Percentiles rank a stretch among this genome's conserved stretches.
Evolutionary conservation across 2,113 vertebrate species (phyloP).

Genomic region (Esox niger): DNA sequence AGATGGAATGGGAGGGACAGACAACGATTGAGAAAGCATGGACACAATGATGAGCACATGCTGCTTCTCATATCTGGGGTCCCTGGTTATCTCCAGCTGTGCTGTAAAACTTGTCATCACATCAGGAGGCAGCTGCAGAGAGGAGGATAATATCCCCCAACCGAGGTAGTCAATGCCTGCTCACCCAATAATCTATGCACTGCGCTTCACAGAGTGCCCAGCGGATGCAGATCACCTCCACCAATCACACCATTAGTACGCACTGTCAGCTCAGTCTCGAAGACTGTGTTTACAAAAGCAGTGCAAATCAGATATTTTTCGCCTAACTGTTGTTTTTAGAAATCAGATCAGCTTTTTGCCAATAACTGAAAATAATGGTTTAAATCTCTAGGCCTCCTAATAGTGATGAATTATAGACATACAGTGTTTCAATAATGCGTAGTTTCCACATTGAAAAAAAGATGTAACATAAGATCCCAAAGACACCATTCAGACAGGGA

Average conservation of each 20-base stretch:
- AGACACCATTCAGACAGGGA: no score
- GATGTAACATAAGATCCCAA: no score
- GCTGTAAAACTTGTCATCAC: constrained; percentile 66
- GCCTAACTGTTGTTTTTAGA: no score
- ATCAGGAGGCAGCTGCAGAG: constrained; percentile 52
- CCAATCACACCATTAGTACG: background rate
- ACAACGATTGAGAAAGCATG: constrained; percentile 26
- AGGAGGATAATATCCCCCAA: constrained; percentile 17
- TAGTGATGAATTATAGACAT: no score
- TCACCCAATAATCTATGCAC: constrained; percentile 32
- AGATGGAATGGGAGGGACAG: background rate
- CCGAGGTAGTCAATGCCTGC: constrained; percentile 8
- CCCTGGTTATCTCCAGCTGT: constrained; percentile 62
- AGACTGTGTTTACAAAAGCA: no score
- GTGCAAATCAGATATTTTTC: no score
- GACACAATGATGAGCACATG: constrained; percentile 48
- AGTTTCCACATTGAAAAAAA: no score
- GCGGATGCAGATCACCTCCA: background rate
- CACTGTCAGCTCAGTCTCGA: background rate
- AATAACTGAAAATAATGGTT: no score
- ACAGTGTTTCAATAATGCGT: no score
- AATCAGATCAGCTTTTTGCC: no score
- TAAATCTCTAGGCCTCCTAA: no score
- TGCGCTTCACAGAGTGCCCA: constrained; percentile 14
- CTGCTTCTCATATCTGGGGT: constrained; percentile 58